Evolutionary conservation across 2,888 invertebrate species (phyloP).

Genomic region (Macrosoma leucophasiata): DNA sequence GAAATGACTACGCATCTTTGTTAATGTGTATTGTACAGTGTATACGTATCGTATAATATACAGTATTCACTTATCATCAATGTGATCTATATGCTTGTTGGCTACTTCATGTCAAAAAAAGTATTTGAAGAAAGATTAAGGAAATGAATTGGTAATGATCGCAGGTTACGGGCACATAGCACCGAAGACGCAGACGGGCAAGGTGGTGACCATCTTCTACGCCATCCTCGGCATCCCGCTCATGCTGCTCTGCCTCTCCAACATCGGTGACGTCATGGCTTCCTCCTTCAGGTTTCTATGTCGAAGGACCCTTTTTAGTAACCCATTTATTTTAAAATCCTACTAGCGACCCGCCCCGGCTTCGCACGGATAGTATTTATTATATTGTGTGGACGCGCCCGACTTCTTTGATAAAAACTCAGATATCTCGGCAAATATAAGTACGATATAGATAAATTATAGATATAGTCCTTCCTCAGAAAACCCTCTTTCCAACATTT

Average conservation of each 20-base stretch:
- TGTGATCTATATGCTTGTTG: too few relatives aligned
- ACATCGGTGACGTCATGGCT: constrained; percentile 95
- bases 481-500: too few relatives aligned
- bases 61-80: too few relatives aligned
- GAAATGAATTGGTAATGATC: too few relatives aligned
- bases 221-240: constrained; percentile 96
- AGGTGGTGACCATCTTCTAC: constrained; percentile 96
- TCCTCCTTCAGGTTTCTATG: constrained; percentile 84
- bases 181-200: constrained; percentile 94
- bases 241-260: constrained; percentile 95
- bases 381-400: too few relatives aligned
- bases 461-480: too few relatives aligned
- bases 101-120: too few relatives aligned
- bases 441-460: too few relatives aligned
- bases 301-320: constrained; percentile 14
- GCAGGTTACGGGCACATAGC: constrained; percentile 96
- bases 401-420: too few relatives aligned
- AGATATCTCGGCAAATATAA: too few relatives aligned
- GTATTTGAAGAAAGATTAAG: too few relatives aligned
- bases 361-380: too few relatives aligned
- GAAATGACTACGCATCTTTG: background rate
- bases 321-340: background rate
- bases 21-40: background rate
- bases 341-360: background rate
- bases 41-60: background rate